Percentiles rank a stretch among this genome's conserved stretches.
phyloP scores from a whole-genome alignment of 2,888 invertebrate genomes.

The Sepiola atlantica region DNA sequence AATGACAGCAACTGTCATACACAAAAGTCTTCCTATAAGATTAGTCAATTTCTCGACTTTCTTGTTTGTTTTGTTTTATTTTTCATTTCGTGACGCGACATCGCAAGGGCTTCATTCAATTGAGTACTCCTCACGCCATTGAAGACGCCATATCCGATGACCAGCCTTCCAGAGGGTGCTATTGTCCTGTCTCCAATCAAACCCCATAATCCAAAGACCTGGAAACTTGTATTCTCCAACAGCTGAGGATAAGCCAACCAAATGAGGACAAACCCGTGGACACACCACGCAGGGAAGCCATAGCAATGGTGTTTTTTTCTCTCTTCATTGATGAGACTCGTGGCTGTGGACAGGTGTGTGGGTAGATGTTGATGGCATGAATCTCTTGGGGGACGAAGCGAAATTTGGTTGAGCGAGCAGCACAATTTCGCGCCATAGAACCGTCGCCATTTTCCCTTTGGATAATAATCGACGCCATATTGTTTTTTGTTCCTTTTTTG shows the following conservation, averaged over 20 bases:
- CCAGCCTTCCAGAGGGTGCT: neutral
- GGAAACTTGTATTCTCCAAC: neutral
- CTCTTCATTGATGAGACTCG: neutral
- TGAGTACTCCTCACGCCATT: constrained; percentile 18
- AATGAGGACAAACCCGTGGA: neutral
- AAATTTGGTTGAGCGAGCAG: neutral
- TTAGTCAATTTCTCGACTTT: neutral
- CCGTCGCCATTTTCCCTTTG: neutral
- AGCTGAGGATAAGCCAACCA: neutral
- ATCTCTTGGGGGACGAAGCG: neutral
- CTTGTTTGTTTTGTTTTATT: neutral
- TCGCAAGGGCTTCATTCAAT: neutral
- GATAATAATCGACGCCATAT: neutral
- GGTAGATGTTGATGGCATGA: neutral
- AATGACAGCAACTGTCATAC: neutral
- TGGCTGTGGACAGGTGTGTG: neutral
- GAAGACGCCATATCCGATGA: neutral
- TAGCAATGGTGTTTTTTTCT: neutral
- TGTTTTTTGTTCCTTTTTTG: neutral
- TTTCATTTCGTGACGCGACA: neutral
- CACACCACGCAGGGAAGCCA: neutral
- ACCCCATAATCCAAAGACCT: neutral
- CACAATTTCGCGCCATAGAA: neutral
- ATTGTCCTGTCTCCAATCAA: constrained; percentile 8
- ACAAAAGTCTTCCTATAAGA: neutral